phyloP scores from a whole-genome alignment of 2,113 vertebrate species.

The Colistium nudipinnis region DNA sequence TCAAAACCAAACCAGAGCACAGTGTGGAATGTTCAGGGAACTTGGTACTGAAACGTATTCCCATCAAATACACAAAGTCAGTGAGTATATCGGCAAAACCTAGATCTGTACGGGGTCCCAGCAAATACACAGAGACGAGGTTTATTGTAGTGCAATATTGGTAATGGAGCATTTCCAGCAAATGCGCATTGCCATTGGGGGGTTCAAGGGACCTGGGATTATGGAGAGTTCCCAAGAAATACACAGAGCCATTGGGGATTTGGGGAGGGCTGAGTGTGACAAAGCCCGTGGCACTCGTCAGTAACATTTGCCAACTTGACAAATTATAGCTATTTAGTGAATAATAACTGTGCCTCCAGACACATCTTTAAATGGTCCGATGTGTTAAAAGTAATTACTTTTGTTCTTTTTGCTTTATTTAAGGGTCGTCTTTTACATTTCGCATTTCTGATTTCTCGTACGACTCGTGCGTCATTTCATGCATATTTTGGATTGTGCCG shows the following conservation, averaged over 20 bases:
- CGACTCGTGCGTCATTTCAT: neutral
- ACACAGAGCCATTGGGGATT: conserved; percentile 31
- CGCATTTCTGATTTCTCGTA: neutral
- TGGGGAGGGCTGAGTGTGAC: conserved; percentile 18
- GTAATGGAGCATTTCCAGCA: conserved; percentile 38
- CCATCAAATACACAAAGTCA: neutral
- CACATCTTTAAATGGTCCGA: neutral
- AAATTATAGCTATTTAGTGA: conserved; percentile 3
- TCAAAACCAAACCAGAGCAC: neutral
- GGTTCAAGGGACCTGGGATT: conserved; percentile 39
- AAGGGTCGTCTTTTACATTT: neutral
- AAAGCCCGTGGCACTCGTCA: conserved; percentile 20
- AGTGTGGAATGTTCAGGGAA: neutral
- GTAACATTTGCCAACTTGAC: conserved; percentile 11
- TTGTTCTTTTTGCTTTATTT: neutral
- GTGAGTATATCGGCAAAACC: neutral
- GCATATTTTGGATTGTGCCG: neutral
- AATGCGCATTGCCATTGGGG: conserved; percentile 34
- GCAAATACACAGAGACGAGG: neutral
- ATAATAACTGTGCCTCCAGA: neutral
- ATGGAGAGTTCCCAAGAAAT: conserved; percentile 38
- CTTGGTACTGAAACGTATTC: neutral
- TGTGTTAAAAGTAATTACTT: neutral
- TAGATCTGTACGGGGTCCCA: neutral
- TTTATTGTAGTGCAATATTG: neutral